Base-by-base conservation (phyloP, 2,888 invertebrate genomes). In the Caenorhabditis imperialis region DNA sequence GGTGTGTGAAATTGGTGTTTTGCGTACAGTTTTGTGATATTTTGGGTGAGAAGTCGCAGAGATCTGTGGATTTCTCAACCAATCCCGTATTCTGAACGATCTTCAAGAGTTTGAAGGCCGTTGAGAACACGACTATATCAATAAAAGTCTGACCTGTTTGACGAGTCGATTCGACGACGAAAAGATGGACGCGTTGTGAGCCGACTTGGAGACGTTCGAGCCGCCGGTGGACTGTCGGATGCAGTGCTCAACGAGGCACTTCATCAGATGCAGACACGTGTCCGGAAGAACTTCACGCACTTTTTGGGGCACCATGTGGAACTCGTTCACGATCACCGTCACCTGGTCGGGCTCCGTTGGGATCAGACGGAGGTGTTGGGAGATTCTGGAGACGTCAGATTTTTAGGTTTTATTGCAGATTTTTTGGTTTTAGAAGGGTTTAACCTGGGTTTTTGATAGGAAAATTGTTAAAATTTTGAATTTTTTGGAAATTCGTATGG, bases 201-300 rank as follows among this genome's bases (percentile, higher is more conserved):
- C 18, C 6, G 33, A 30, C n/a, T 30, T 16, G 23, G 16, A n/a
- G 25, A 40, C 16, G 20, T 47, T 40, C 37, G 71, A 45, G 16
- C 37, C 53, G 12, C 33, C 37, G 4, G 61, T 62, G 20, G 74
- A 67, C 45, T 67, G 61, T 8, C 62, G 63, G 16, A 75, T 58
- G n/a, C 63, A 55, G 27, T 65, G 53, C 33, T 75, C 77, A 10
- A 84, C 86, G 6, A 86, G 47, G 16, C 80, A 65, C 45, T 79
- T 75, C 84, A 86, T 86, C 42, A 85, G 53, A n/a, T 73, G 74
- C 27, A 81, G 61, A 63, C 83, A 84, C 30, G 83, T 47, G 47
- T 86, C 85, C 10, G 85, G 85, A 27, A 86, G 69, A 3, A 86
- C 77, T 44, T 70, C 67, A 14, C 75, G 61, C 23, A 86, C 84